Evolutionary conservation across 2,797 vertebrate genomes (phyloP).

Genomic region (Poeciliopsis presidionis): DNA sequence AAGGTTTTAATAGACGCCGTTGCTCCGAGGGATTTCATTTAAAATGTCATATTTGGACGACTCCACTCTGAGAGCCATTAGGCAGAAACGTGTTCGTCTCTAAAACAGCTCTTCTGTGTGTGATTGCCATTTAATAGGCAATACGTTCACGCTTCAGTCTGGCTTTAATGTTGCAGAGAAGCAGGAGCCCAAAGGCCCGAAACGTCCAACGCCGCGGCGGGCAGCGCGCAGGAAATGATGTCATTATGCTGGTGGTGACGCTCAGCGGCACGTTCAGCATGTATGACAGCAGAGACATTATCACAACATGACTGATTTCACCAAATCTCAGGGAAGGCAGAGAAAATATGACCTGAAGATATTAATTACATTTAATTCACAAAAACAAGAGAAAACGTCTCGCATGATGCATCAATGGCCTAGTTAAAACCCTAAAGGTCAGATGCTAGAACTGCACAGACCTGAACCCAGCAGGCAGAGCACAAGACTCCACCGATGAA

Average conservation of each 20-base stretch:
- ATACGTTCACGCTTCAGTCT: slow-evolving; percentile 64
- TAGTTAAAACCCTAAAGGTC: neutral
- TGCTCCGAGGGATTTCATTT: slow-evolving; percentile 54
- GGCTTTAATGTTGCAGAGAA: slow-evolving; percentile 54
- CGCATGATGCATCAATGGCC: neutral
- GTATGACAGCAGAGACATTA: slow-evolving; percentile 6
- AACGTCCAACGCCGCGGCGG: slow-evolving; percentile 46
- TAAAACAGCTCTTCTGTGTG: slow-evolving; percentile 65
- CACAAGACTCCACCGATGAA: neutral
- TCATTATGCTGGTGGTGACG: slow-evolving; percentile 44
- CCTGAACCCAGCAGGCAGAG: neutral
- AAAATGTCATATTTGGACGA: slow-evolving; percentile 67
- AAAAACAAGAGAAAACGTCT: neutral
- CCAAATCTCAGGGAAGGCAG: neutral
- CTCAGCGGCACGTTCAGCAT: slow-evolving; percentile 27
- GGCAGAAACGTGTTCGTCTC: slow-evolving; percentile 63
- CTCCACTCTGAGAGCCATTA: slow-evolving; percentile 66
- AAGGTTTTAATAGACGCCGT: slow-evolving; percentile 59
- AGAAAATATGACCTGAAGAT: neutral
- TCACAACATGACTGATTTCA: slow-evolving; percentile 13
- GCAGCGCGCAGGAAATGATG: slow-evolving; percentile 51
- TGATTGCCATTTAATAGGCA: slow-evolving; percentile 74
- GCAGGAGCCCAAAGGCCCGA: slow-evolving; percentile 44
- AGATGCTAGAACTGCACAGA: neutral
- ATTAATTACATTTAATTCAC: neutral